A percentile compares a stretch with the other conserved stretches of the same genome.
phyloP scores from a whole-genome alignment of 2,888 invertebrate genomes.

The Kryphioiulus occultus region DNA sequence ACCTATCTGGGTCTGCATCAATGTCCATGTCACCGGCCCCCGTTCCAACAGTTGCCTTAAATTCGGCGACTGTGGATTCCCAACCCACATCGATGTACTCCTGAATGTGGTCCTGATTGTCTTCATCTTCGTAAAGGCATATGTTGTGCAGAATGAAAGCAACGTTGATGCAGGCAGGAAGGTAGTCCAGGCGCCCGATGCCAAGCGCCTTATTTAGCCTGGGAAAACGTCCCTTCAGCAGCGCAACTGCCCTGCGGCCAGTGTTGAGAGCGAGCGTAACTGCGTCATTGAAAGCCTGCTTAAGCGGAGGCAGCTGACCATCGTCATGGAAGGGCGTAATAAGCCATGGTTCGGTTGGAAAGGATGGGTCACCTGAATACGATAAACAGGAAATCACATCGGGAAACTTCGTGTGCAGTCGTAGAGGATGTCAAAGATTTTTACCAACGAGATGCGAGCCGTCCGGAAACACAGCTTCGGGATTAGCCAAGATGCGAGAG shows the following conservation, averaged over 20 bases:
- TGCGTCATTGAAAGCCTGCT: conserved; percentile 25
- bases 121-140: conserved; percentile 45
- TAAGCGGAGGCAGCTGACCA: neutral
- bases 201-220: conserved; percentile 21
- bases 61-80: conserved; percentile 18
- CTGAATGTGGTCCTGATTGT: conserved; percentile 18
- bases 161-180: conserved; percentile 44
- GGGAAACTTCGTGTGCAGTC: neutral
- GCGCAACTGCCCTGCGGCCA: neutral
- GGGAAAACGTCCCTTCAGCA: conserved; percentile 44
- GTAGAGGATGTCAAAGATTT: neutral
- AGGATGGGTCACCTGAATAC: conserved; percentile 29
- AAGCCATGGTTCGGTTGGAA: conserved; percentile 42
- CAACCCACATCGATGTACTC: conserved; percentile 31
- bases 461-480: conserved; percentile 2
- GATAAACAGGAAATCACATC: neutral
- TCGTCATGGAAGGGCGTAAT: conserved; percentile 44
- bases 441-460: conserved; percentile 41
- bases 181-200: conserved; percentile 39
- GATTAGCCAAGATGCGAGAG: neutral
- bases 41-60: neutral
- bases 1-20: conserved; percentile 39
- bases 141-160: conserved; percentile 46
- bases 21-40: neutral
- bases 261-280: neutral